Conservation (phyloP, 1,140 invertebrate species). For the Pseudomyrmex pallidus region DNA sequence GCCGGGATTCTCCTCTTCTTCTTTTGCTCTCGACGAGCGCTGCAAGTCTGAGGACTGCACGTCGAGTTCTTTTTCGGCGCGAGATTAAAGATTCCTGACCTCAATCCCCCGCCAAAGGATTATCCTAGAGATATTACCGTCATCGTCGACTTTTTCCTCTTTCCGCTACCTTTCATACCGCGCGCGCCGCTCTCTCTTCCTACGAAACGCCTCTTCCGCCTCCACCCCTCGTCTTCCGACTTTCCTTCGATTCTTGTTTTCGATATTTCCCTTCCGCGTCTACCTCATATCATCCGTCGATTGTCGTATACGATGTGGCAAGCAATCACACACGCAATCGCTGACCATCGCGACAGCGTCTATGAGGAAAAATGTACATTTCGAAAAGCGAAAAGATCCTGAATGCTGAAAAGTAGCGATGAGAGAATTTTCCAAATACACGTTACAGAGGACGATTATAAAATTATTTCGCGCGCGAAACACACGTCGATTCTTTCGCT, state of each 20-base stretch:
- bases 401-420: background rate
- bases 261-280: conserved; percentile 10
- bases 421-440: background rate
- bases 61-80: conserved; percentile 68
- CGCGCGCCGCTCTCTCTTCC: background rate
- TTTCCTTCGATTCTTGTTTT: conserved; percentile 35
- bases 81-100: conserved; percentile 79
- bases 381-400: background rate
- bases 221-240: background rate
- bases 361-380: too few relatives aligned
- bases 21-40: background rate
- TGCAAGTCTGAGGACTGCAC: background rate
- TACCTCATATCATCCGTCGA: conserved; percentile 4
- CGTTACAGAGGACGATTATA: background rate
- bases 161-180: conserved; percentile 50
- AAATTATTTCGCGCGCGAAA: background rate
- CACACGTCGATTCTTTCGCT: background rate
- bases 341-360: background rate
- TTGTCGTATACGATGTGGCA: conserved; percentile 1
- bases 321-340: conserved; percentile 28
- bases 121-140: conserved; percentile 77
- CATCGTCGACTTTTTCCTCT: conserved; percentile 64
- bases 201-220: background rate
- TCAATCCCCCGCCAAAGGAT: conserved; percentile 75
- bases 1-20: background rate